phyloP scores from a whole-genome alignment of 1,140 invertebrate species.

The Zaprionus africanus region DNA sequence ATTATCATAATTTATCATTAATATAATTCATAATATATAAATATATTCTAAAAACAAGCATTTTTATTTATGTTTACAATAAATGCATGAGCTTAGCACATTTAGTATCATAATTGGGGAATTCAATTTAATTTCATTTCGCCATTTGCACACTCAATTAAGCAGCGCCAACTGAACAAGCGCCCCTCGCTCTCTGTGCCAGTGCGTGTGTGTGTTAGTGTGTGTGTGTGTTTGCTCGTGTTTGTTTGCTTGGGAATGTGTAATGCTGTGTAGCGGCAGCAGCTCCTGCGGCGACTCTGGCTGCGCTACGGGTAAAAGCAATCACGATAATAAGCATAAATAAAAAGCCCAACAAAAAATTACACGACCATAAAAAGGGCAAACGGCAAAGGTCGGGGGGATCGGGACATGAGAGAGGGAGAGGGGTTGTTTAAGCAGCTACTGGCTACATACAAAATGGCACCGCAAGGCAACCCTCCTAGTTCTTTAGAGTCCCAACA shows the following conservation, averaged over 20 bases:
- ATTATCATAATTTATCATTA: too few species aligned
- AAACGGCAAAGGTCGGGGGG: conserved; percentile 53
- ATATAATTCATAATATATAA: neutral
- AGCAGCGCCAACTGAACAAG: neutral
- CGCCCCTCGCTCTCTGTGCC: neutral
- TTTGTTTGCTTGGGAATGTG: conserved; percentile 28
- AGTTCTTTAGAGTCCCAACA: conserved; percentile 33
- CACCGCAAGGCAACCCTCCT: conserved; percentile 42
- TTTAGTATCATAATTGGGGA: neutral
- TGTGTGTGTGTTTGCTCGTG: conserved; percentile 10
- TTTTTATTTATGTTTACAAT: neutral
- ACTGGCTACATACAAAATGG: conserved; percentile 34
- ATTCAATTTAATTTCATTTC: neutral
- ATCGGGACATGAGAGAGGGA: neutral
- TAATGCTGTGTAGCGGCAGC: conserved; percentile 17
- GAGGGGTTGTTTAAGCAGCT: neutral
- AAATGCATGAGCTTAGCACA: neutral
- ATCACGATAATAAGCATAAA: conserved; percentile 82
- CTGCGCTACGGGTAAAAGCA: conserved; percentile 51
- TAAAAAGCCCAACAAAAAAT: conserved; percentile 78
- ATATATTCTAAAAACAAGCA: neutral
- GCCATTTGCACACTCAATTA: neutral
- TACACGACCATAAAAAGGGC: conserved; percentile 78
- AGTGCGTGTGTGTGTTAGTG: neutral
- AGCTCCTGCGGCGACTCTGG: conserved; percentile 22